These are phyloP conservation scores for Melinopterus prodromus DNA, from an alignment of 2,888 invertebrate species.

Conservation along the genomic window DNA sequence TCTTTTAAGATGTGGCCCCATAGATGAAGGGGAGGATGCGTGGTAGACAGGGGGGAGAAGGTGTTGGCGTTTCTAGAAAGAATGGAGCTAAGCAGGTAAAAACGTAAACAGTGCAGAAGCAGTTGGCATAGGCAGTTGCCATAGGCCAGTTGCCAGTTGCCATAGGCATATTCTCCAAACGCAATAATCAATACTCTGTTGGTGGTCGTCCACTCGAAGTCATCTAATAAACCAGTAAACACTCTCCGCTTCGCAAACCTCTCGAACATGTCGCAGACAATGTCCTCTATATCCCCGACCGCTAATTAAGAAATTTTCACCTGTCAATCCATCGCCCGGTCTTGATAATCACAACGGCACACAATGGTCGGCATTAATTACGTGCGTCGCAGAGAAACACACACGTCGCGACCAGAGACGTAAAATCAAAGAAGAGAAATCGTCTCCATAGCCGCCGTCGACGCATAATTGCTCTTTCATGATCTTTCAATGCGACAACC, in stretches of 20 bases:
- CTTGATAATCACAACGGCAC: constrained; percentile 5
- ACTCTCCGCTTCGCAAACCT: neutral
- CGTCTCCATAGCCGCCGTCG: neutral
- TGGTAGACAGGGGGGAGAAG: too few relatives aligned
- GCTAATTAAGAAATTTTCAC: constrained; percentile 26
- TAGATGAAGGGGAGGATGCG: too few relatives aligned
- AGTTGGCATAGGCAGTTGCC: too few relatives aligned
- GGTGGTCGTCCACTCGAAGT: neutral
- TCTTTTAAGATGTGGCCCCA: too few relatives aligned
- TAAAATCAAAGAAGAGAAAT: constrained; percentile 4
- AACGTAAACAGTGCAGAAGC: too few relatives aligned
- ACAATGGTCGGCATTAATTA: constrained; percentile 21
- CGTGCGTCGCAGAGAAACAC: neutral
- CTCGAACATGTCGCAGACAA: neutral
- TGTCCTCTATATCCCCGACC: constrained; percentile 10
- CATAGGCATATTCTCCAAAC: too few relatives aligned
- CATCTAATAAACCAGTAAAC: neutral
- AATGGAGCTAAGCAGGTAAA: too few relatives aligned
- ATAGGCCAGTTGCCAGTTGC: too few relatives aligned
- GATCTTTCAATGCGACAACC: neutral
- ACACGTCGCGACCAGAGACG: neutral
- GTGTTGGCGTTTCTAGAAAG: too few relatives aligned
- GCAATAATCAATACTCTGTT: neutral
- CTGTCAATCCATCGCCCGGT: constrained; percentile 11
- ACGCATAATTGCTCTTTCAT: constrained; percentile 4